Base-by-base conservation (phyloP, 2,113 vertebrate genomes). In the Lophius piscatorius region DNA sequence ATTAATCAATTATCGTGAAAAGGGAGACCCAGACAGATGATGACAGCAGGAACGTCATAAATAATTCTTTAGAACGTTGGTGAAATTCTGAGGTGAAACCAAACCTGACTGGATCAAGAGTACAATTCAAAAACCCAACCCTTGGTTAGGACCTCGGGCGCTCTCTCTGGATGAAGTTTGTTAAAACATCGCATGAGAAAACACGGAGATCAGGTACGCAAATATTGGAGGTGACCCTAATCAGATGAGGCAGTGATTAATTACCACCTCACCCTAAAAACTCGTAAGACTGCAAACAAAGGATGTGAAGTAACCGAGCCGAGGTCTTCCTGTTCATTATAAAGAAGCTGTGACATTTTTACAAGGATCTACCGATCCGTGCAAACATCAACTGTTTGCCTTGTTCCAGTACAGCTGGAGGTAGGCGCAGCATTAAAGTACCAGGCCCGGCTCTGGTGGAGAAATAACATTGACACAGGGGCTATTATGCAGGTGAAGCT, bases 301-400 rank as follows among this genome's bases (percentile, higher is more conserved):
- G 63, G 59, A 76, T 56, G 63, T 42, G 45, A 69, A 77, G 74
- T 22, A 33, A 47, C 26, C 3, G n/a, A 61, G 26, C 34, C 48
- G 63, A 20, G 14, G 57, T 63, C 54, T 63, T 68, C 40, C 71
- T 44, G 55, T 58, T 59, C 26, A 44, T 76, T 50, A 31, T 17
- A 54, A 33, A 61, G 17, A 33, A 18, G 5, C 38, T 11, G 48
- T 33, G 33, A 54, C 4, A 44, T 20, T 59, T 29, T 41, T 50
- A 34, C 13, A 20, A 26, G 28, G 51, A 42, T 38, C n/a, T n/a
- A 50, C 56, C 24, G 36, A 35, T n/a, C 14, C 7, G 36, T 44
- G 48, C 24, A 47, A 62, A 68, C 57, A n/a, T 24, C 14, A 54
- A 22, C 10, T 18, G 33, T 68, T 29, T 75, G 45, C 17, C 39